phyloP scores from a whole-genome alignment of 2,888 invertebrate genomes.

The Tryphoninae sp. region DNA sequence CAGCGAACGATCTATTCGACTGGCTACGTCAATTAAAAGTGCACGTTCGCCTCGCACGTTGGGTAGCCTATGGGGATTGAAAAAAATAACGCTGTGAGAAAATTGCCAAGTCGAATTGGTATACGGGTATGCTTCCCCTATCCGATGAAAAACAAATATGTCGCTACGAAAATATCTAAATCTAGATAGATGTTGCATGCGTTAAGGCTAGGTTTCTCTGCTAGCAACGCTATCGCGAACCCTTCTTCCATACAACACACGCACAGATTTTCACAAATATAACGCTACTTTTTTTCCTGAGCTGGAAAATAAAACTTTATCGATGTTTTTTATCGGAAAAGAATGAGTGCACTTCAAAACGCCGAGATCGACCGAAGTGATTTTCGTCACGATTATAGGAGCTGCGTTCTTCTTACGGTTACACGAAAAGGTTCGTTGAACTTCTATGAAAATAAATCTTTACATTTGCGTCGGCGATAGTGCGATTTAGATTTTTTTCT shows the following conservation, averaged over 20 bases:
- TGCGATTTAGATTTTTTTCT: too few species aligned
- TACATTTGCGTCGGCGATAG: too few species aligned
- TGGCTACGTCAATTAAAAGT: constrained; percentile 47
- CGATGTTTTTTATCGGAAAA: background rate
- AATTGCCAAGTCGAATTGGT: background rate
- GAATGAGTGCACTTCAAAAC: background rate
- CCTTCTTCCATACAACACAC: too few species aligned
- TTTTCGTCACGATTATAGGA: background rate
- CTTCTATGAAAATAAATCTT: too few species aligned
- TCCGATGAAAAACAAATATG: background rate
- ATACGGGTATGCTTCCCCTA: background rate
- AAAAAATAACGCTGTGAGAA: background rate
- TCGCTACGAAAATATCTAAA: background rate
- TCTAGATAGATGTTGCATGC: too few species aligned
- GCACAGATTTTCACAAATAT: background rate
- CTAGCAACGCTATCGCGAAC: too few species aligned
- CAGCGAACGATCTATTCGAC: constrained; percentile 32
- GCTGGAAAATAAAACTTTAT: background rate
- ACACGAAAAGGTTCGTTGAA: too few species aligned
- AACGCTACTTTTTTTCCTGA: background rate
- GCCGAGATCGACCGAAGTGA: background rate
- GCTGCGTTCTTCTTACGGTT: too few species aligned
- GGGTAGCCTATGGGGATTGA: background rate
- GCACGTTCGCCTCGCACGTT: constrained; percentile 25
- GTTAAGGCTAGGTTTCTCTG: too few species aligned